Evolutionary conservation across 1,140 invertebrate genomes (phyloP).

Genomic region (Contarinia nasturtii): DNA sequence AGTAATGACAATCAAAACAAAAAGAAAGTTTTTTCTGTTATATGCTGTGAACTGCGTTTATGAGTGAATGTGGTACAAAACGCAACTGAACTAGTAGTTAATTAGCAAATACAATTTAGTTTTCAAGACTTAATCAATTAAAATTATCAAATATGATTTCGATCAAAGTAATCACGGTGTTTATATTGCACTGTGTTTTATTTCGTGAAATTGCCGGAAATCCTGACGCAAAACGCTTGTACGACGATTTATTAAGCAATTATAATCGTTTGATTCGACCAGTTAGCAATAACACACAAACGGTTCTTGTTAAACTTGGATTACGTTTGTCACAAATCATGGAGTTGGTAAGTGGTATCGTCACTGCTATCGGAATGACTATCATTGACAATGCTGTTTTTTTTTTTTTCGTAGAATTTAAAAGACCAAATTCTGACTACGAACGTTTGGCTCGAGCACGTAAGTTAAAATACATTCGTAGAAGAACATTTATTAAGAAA

Average conservation of each 20-base stretch:
- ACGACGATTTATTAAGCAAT: conserved; percentile 87
- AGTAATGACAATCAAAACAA: too few relatives aligned
- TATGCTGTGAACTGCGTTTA: too few relatives aligned
- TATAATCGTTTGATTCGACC: conserved; percentile 92
- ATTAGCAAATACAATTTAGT: too few relatives aligned
- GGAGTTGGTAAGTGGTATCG: conserved; percentile 54
- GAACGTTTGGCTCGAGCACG: conserved; percentile 90
- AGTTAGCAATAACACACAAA: conserved; percentile 81
- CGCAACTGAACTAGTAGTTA: too few relatives aligned
- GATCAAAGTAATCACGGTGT: too few relatives aligned
- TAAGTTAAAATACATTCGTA: conserved; percentile 31
- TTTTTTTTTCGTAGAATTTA: conserved; percentile 53
- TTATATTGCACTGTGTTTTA: too few relatives aligned
- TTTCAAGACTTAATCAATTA: too few relatives aligned
- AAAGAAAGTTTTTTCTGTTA: too few relatives aligned
- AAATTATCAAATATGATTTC: too few relatives aligned
- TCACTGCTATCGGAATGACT: too few relatives aligned
- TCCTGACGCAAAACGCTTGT: conserved; percentile 79
- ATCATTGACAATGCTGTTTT: too few relatives aligned
- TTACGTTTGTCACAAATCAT: conserved; percentile 86
- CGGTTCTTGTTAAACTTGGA: conserved; percentile 81
- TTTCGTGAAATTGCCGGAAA: conserved; percentile 28
- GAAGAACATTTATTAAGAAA: neutral
- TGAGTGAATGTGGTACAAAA: too few relatives aligned
- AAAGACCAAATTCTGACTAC: conserved; percentile 93